Evolutionary conservation across 1,140 invertebrate species (phyloP), one percentile per base, ranked within the genome.

Genomic region (Forficula auricularia): DNA sequence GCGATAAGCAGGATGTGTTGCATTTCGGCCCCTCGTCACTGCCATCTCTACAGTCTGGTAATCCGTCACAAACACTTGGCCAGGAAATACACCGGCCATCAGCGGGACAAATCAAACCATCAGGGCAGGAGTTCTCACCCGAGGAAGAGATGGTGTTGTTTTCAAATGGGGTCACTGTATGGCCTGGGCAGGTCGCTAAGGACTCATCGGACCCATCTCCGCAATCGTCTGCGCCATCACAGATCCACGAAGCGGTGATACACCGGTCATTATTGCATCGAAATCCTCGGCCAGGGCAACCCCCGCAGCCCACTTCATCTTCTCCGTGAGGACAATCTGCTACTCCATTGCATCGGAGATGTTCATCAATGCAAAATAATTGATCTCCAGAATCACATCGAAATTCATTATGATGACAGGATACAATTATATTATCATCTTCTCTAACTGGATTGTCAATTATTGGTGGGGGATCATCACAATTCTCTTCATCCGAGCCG

Each of bases 211-310:
- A 80, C 50, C 74, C 73, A 61, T 87, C 84, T 27, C 65, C 68
- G 58, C 84, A 88, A 57, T 88, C 83, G 50, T 77, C 66, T 43
- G 79, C 68, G 40, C 72, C 73, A 52, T 88, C 83, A 54, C 82
- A 86, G 16, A 75, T 66, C 70, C 83, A 88, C 48, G 79, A 63
- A 42, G 75, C 63, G 4, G 84, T 80, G 60, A 92, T 86, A 62
- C 87, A 92, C 52, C 71, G 73, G 48, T 80, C 81, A 52, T 79
- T 80, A 36, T 58, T 67, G 57, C 82, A 87, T 54, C 69, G 69
- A 56, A 82, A 83, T 53, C 83, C 79, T 57, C 73, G 73, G 50
- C 72, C 57, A 13, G 73, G 67, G 60, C 80, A 83, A 38, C n/a
- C 39, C 3, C 39, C 44, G 12, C 38, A 39, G 13, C 20, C 38